Base-by-base conservation (phyloP, 2,797 vertebrate species). In the Cynopterus sphinx region DNA sequence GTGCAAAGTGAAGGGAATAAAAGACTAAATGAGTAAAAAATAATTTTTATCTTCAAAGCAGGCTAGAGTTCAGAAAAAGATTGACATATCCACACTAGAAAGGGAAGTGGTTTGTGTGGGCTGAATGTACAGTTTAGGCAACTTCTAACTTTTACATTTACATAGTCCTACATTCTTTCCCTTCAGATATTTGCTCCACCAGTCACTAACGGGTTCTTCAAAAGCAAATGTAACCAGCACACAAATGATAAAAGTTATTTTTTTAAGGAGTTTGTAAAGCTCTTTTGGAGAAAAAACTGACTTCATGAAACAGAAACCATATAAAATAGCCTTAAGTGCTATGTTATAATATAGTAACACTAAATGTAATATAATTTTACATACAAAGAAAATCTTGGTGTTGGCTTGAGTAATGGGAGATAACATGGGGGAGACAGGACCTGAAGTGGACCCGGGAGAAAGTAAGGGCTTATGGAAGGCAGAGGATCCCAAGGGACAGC, bases 101-200 rank as follows among this genome's bases (percentile, higher is more conserved):
- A 94, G 67, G 71, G 83, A 71, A 90, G 74, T 90, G 63, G 31
- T 81, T 73, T 86, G 17, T 88, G 61, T 49, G 36, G 63, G n/a
- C 31, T 49, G 65, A 90, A 13, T 71, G 15, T 73, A 28, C 31
- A 77, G 77, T 87, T 81, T 33, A 93, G 53, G 55, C 74, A 63
- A 8, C 61, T 78, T 77, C 22, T 39, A 43, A 67, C 31, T 77
- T 91, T 17, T 49, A 1, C 22, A 13, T 86, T 92, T 59, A 31
- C 2, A 33, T 10, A 19, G 12, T 67, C 59, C 22, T 75, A 28
- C 22, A 17, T 73, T 26, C 36, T 75, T 96, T 75, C 81, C 43
- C 39, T 94, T 82, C 24, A 82, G 12, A n/a, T 81, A 10, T 89
- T 88, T 74, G 53, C 5, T 55, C 36, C 13, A 26, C 39, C 16